Percentiles rank a stretch among this genome's conserved stretches.
phyloP scores from a whole-genome alignment of 2,113 vertebrate species.

The Camarhynchus parvulus region DNA sequence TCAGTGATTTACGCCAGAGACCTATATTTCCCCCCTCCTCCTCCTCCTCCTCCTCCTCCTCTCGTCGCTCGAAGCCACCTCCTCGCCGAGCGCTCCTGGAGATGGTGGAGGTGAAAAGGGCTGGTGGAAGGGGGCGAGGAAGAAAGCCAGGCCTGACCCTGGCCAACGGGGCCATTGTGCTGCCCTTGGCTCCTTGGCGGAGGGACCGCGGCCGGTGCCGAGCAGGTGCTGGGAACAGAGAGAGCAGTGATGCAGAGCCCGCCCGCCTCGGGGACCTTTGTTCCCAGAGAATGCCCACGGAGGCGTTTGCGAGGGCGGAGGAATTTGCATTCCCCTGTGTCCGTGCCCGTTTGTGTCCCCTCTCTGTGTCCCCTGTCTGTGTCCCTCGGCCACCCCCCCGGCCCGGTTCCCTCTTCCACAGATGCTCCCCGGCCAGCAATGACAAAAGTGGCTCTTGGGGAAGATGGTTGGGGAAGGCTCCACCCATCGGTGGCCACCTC shows the following conservation, averaged over 20 bases:
- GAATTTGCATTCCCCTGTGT: constrained; percentile 45
- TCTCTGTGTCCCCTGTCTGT: neutral
- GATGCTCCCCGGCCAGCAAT: constrained; percentile 28
- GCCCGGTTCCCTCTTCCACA: neutral
- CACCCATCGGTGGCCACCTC: constrained; percentile 33
- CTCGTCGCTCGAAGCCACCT: constrained; percentile 52
- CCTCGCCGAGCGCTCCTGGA: constrained; percentile 64
- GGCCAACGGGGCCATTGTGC: constrained; percentile 63
- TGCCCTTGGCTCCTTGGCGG: constrained; percentile 47
- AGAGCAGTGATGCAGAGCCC: constrained; percentile 69
- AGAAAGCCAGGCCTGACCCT: constrained; percentile 73
- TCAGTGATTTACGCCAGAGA: constrained; percentile 77
- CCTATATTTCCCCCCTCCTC: constrained; percentile 62
- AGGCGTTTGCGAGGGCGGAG: constrained; percentile 38
- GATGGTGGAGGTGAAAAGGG: constrained; percentile 66
- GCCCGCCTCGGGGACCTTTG: constrained; percentile 64
- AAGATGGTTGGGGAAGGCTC: constrained; percentile 48
- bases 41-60: neutral
- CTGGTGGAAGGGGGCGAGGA: constrained; percentile 32
- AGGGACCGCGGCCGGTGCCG: constrained; percentile 35
- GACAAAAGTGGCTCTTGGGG: constrained; percentile 60
- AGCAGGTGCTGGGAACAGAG: constrained; percentile 73
- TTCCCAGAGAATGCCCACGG: constrained; percentile 53
- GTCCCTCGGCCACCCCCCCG: neutral
- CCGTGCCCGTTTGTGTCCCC: neutral